Percentiles rank a stretch among this genome's conserved stretches.
phyloP scores from a whole-genome alignment of 1,140 invertebrate genomes.

The Neuroterus valhalla region DNA sequence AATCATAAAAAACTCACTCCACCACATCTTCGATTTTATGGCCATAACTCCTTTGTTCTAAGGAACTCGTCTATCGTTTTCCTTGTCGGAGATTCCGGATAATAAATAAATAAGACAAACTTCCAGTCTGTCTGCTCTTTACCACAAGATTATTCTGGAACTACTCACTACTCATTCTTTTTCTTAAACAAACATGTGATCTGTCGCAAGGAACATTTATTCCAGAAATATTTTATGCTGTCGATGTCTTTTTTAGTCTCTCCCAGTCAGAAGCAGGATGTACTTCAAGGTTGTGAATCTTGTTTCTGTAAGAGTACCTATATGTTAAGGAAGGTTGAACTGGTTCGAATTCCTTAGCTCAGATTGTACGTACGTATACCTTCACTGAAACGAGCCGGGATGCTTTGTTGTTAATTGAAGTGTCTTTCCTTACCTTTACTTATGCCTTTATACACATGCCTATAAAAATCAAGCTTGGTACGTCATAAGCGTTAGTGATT shows the following conservation, averaged over 20 bases:
- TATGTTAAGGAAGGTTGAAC: conserved; percentile 12
- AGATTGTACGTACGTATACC: neutral
- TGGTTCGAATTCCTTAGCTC: conserved; percentile 22
- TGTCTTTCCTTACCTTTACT: no score
- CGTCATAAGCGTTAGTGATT: no score
- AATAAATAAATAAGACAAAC: conserved; percentile 3
- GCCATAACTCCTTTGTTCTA: neutral
- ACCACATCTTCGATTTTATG: neutral
- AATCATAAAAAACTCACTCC: neutral
- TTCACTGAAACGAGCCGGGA: conserved; percentile 1
- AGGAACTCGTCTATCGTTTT: neutral
- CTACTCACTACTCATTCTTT: neutral
- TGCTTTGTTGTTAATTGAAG: conserved; percentile 16
- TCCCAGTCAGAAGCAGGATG: conserved; percentile 13
- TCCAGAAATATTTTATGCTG: neutral
- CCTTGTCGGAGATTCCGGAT: neutral
- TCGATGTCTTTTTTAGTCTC: conserved; percentile 17
- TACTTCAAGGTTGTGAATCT: conserved; percentile 30
- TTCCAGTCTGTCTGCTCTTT: neutral
- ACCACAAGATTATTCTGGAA: neutral
- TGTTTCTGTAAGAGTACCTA: conserved; percentile 26
- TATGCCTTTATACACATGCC: no score
- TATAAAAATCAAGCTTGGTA: no score
- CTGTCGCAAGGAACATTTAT: conserved; percentile 13
- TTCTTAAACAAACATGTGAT: conserved; percentile 19